Percentiles rank a stretch among this genome's conserved stretches.
phyloP scores from a whole-genome alignment of 2,797 vertebrate genomes.

The Phrynocephalus guinanensis region DNA sequence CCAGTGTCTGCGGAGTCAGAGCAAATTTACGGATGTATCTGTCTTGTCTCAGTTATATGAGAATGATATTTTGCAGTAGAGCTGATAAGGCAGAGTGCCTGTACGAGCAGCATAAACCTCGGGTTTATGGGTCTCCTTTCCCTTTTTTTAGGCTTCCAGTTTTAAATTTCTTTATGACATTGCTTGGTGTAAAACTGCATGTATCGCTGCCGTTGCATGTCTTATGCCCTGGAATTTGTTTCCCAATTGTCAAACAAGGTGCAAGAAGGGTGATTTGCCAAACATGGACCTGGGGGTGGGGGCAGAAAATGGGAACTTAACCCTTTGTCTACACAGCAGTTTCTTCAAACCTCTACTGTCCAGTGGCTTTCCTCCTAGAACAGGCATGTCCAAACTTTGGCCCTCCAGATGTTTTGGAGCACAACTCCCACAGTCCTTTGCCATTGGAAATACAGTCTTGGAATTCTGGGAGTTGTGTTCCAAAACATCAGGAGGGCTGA shows the following conservation, averaged over 20 bases:
- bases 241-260: neutral
- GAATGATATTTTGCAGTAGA: constrained; percentile 41
- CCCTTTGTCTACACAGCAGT: neutral
- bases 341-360: neutral
- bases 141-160: constrained; percentile 52
- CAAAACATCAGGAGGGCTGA: too few relatives aligned
- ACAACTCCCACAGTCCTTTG: too few relatives aligned
- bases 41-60: neutral
- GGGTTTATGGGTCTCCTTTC: constrained; percentile 49
- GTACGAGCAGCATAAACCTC: constrained; percentile 54
- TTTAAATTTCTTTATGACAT: constrained; percentile 43
- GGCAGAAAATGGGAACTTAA: neutral
- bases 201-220: too few relatives aligned
- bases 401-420: too few relatives aligned
- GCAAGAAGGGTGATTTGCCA: neutral
- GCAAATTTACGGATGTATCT: constrained; percentile 20
- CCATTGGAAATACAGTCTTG: too few relatives aligned
- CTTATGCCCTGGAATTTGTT: neutral
- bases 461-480: too few relatives aligned
- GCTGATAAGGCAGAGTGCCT: constrained; percentile 48
- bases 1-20: neutral
- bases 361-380: neutral
- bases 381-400: too few relatives aligned
- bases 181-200: constrained; percentile 27
- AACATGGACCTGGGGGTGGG: too few relatives aligned